These are phyloP conservation scores for Plusia festucae DNA, from an alignment of 2,888 invertebrate genomes.

Conservation along the genomic window DNA sequence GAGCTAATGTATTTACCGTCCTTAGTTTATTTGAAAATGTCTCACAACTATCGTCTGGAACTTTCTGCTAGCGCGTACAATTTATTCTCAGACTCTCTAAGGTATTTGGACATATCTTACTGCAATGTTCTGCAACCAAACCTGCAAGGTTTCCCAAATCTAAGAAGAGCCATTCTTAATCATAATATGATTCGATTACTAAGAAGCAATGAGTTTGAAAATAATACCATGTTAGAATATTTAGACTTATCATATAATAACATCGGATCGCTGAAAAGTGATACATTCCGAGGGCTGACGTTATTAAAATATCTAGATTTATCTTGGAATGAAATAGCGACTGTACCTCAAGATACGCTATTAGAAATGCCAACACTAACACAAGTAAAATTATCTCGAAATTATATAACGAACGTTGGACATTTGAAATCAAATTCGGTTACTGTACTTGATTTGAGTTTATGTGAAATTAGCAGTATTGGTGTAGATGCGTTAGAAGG, in stretches of 20 bases:
- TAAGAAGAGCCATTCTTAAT: conserved; percentile 89
- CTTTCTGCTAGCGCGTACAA: conserved; percentile 77
- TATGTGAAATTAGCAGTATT: conserved; percentile 90
- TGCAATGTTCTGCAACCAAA: conserved; percentile 90
- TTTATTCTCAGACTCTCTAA: conserved; percentile 87
- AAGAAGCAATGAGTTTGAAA: conserved; percentile 89
- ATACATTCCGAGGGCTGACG: conserved; percentile 90
- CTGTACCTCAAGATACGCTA: conserved; percentile 90
- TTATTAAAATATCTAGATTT: conserved; percentile 91
- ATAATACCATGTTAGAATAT: conserved; percentile 89
- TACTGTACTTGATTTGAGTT: conserved; percentile 90
- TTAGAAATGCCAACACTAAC: conserved; percentile 89
- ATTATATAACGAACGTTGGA: conserved; percentile 90
- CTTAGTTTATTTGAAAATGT: conserved; percentile 90
- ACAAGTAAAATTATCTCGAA: conserved; percentile 91
- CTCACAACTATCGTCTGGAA: conserved; percentile 90
- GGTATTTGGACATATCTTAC: conserved; percentile 89
- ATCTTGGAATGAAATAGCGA: conserved; percentile 91
- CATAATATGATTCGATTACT: conserved; percentile 91
- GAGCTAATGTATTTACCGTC: conserved; percentile 89
- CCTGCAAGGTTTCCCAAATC: conserved; percentile 90
- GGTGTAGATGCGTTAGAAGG: conserved; percentile 89
- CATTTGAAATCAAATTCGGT: conserved; percentile 90
- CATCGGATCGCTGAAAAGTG: conserved; percentile 89
- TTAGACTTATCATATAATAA: conserved; percentile 92